Base-by-base conservation (phyloP, 37 sponge, comb jelly and placozoan genomes). In the Lycopodina hypogea region DNA sequence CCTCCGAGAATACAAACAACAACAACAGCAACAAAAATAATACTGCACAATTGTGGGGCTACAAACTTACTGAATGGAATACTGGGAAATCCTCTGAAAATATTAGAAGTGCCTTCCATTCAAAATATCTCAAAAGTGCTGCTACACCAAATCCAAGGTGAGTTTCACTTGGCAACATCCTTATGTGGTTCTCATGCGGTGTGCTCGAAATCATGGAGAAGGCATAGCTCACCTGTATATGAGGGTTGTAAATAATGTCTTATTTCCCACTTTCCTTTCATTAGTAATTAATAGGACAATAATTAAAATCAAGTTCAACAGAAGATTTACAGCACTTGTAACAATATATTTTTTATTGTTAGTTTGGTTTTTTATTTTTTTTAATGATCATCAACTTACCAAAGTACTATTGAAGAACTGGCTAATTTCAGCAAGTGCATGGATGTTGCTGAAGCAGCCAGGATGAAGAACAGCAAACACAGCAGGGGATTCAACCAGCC, bases 81-180 rank as follows among this genome's bases (percentile, higher is more conserved):
- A 79, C 68, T 42, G 68, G 67, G 21, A 28, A 21, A 19, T 70
- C 60, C 34, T 81, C 81, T 17, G 72, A 37, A 32, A 81, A 29
- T 0, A 81, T 21, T 1, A 32, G 45, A 1, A 81, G 4, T 42
- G 72, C 58, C 28, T 71, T 37, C 81, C 81, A 81, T 0, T 63
- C 81, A 58, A 71, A 81, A 41, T 26, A 59, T 28, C 21, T 2
- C 38, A 81, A 55, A 58, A 81, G 50, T 11, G 50, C 35, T 22
- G 33, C 72, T n/a, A 81, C 41, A 23, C 69, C 69, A 69, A 21
- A 26, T 1, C 42, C 72, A 22, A 58, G 53, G 57, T 69, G 33
- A 11, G 33, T 60, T 8, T 81, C 81, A 29, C 57, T 53, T 4
- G 81, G 81, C 14, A 81, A 30, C 72, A 69, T 81, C 4, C 48